These are phyloP conservation scores for Microtus pennsylvanicus DNA, from an alignment of 2,113 vertebrate genomes.

Conservation along the genomic window DNA sequence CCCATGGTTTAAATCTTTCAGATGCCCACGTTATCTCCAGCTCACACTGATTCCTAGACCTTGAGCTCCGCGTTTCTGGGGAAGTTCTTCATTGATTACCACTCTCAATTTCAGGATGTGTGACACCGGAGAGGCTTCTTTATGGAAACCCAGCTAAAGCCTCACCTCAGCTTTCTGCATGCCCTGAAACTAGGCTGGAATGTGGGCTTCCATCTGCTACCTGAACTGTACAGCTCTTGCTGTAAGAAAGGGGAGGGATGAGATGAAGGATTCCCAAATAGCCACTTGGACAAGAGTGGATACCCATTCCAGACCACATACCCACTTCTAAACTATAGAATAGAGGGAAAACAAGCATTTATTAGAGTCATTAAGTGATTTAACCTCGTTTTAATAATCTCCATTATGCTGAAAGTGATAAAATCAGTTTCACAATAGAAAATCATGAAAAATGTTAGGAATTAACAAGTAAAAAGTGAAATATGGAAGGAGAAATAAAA, in stretches of 20 bases:
- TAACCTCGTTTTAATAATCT: neutral
- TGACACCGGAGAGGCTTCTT: neutral
- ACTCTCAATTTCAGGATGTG: neutral
- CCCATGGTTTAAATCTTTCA: neutral
- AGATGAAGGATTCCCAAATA: neutral
- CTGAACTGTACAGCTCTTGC: too few species aligned
- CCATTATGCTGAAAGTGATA: neutral
- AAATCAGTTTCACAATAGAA: neutral
- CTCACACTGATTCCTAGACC: neutral
- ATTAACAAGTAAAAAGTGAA: neutral
- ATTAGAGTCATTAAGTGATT: neutral
- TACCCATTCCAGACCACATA: neutral
- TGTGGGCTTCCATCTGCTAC: neutral
- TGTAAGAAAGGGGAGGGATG: neutral
- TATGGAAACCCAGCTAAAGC: neutral
- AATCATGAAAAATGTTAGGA: neutral
- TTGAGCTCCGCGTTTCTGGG: conserved; percentile 33
- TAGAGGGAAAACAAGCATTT: neutral
- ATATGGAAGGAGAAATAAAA: neutral
- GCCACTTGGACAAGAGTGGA: neutral
- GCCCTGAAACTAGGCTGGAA: neutral
- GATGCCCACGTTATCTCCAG: neutral
- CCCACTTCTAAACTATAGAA: too few species aligned
- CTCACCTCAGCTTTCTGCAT: neutral
- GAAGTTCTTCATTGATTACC: neutral